These are phyloP conservation scores for Neoarius graeffei DNA, from an alignment of 2,113 vertebrate species.

Conservation along the genomic window DNA sequence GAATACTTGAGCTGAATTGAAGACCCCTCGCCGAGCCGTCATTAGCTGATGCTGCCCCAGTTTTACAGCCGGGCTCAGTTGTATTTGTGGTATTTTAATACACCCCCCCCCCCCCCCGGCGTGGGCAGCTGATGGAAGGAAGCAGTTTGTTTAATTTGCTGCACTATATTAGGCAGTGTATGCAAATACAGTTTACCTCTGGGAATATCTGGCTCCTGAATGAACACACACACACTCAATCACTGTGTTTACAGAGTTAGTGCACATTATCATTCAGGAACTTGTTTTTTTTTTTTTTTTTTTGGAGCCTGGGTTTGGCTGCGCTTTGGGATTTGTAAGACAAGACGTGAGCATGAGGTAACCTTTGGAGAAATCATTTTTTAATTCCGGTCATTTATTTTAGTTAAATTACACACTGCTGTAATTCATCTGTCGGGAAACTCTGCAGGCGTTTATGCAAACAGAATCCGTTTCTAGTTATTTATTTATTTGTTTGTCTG, in stretches of 20 bases:
- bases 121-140: background rate
- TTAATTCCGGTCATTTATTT: background rate
- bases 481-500: background rate
- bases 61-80: background rate
- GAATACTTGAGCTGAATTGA: background rate
- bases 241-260: background rate
- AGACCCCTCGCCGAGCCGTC: background rate
- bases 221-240: background rate
- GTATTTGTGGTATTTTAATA: background rate
- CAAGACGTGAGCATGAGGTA: background rate
- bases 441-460: background rate
- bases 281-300: background rate
- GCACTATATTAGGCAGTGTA: background rate
- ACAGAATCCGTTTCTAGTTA: background rate
- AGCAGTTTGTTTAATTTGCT: background rate
- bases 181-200: background rate
- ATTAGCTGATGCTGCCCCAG: background rate
- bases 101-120: background rate
- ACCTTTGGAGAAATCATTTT: background rate
- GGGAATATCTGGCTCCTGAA: conserved; percentile 5
- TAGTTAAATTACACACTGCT: background rate
- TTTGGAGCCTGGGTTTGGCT: background rate
- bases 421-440: background rate
- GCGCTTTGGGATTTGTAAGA: background rate
- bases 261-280: background rate